Conservation (phyloP, 1,140 invertebrate genomes). For the Marisa cornuarietis region DNA sequence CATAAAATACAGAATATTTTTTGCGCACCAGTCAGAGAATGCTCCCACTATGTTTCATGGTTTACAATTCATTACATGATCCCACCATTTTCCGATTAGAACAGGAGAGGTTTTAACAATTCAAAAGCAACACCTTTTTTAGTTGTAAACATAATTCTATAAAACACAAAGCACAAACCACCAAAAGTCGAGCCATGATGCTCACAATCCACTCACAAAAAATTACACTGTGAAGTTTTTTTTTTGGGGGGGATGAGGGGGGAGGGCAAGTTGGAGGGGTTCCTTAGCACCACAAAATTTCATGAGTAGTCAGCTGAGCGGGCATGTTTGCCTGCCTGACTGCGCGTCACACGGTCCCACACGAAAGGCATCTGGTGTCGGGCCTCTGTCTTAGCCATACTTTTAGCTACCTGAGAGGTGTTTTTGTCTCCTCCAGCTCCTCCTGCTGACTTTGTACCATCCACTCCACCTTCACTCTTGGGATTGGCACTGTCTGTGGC, state of each 20-base stretch:
- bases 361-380: conserved; percentile 53
- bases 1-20: too few species aligned
- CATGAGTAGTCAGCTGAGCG: conserved; percentile 27
- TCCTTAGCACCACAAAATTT: background rate
- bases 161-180: background rate
- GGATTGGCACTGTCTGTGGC: background rate
- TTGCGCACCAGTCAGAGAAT: too few species aligned
- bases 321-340: conserved; percentile 43
- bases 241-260: background rate
- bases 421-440: background rate
- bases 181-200: background rate
- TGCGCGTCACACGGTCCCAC: conserved; percentile 54
- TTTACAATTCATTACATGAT: too few species aligned
- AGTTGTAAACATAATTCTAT: too few species aligned
- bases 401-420: conserved; percentile 5
- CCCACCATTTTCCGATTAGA: too few species aligned
- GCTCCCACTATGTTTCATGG: too few species aligned
- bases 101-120: too few species aligned
- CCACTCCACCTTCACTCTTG: background rate
- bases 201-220: background rate
- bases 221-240: background rate
- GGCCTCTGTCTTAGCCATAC: conserved; percentile 34
- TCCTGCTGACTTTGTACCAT: background rate
- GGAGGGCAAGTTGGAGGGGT: background rate
- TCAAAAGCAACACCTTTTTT: too few species aligned